Base-by-base conservation (phyloP, 1,140 invertebrate species). In the Condylostylus longicornis region DNA sequence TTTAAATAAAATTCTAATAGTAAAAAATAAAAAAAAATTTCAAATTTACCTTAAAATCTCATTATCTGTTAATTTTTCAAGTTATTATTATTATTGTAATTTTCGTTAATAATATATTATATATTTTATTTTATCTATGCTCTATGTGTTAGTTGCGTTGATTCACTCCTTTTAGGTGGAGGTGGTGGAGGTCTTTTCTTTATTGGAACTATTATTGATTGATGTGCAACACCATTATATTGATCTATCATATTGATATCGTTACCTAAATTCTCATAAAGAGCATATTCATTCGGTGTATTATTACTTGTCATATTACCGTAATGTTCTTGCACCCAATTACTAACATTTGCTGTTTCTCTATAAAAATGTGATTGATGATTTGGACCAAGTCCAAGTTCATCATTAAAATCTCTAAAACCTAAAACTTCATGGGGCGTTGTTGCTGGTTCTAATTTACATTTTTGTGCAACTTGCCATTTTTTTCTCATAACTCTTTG, bases 401-500 rank as follows among this genome's bases (percentile, higher is more conserved):
- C 46, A 34, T 52, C 47, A 34, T 50, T 56, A 14, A 60, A 81
- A 51, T 84, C 81, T 18, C 87, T 63, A 49, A 93, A 91, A 1
- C 88, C 88, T 0, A 93, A 68, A 0, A 93, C 85, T 52, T 90
- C 83, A 51, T 89, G 84, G 1, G 87, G 85, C 14, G 82, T 87
- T 0, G 82, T 84, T 9, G 79, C 74, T 13, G 75, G 72, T 53
- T 90, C 84, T 1, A 78, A 54, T 60, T 86, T 85, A 51, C 87
- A 89, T 49, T 90, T 90, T 45, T 93, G 84, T 0, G 85, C 83
- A 2, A 88, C 83, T 53, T 89, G 83, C 86, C 87, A 90, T 50
- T 93, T 93, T 46, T 90, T 89, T 33, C 82, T 72, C 82, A 91
- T 90, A 0, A 91, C 86, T 31, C 85, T 66, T 46, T 91, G 85